Evolutionary conservation across 1,140 invertebrate genomes (phyloP), one percentile per base, ranked within the genome.

Genomic region (Tetramorium parvispinum): DNA sequence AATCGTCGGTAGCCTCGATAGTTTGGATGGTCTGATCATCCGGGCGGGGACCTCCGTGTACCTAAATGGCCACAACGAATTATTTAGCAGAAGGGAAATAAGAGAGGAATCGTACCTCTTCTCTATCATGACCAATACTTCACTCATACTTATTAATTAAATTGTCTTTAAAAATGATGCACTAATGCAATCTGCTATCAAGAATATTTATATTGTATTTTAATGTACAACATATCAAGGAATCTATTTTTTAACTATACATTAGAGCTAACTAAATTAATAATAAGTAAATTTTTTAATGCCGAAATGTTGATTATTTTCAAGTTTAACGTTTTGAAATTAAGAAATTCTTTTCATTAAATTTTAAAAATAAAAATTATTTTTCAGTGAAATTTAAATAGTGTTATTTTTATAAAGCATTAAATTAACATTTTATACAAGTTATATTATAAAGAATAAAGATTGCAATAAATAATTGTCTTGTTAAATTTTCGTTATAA

Each of bases 1-100:
- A 93, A 93, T 93, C 91, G 92, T 91, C 92, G 91, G 93, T 91
- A 90, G 88, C 63, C 78, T 79, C 77, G 89, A 91, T 86, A 92
- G 89, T 91, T 92, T 91, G 83, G 89, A 90, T 87, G 85, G 75
- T 11, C 55, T 90, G 89, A 91, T 91, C 86, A 90, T 70, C 86
- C 27, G 27, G 65, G 70, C 77, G 76, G 53, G 77, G 63, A 57
- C 32, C 51, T 57, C 85, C 57, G 63, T 73, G 55, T 49, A 65
- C n/a, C 88, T 89, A 89, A 89, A 89, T 89, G 77, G 57, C 71
- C 85, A 79, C 55, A 77, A 87, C 87, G 73, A 89, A 89, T 89
- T 89, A 89, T 89, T 89, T 88, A 89, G 73, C 73, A 49, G 76
- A 73, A 82, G 85, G 85, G 77, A 89, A 89, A 89, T 76, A 66